A percentile compares a stretch with the other conserved stretches of the same genome.
Conservation (phyloP, 2,888 invertebrate species). For the Gryllus longicercus region DNA sequence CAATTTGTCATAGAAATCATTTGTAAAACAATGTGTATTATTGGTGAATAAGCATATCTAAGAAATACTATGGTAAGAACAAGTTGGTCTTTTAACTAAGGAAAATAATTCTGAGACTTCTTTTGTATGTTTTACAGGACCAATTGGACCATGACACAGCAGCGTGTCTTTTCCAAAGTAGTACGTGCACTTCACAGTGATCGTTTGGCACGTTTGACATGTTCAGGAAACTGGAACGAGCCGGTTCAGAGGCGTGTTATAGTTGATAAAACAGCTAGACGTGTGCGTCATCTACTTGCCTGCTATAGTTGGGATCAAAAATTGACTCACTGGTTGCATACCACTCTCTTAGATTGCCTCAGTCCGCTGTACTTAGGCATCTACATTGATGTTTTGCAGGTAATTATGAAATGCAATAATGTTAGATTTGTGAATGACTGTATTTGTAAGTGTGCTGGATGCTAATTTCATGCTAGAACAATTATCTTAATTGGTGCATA, state of each 20-base stretch:
- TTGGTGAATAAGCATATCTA: too few relatives aligned
- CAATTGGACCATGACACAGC: constrained; percentile 64
- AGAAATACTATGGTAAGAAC: too few relatives aligned
- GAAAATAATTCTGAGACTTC: constrained; percentile 5
- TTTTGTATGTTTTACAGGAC: constrained; percentile 47
- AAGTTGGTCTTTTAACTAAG: neutral
- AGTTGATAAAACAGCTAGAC: constrained; percentile 66
- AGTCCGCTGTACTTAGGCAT: constrained; percentile 63
- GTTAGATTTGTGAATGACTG: too few relatives aligned
- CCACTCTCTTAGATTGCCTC: constrained; percentile 64
- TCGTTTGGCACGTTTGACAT: constrained; percentile 61
- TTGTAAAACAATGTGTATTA: too few relatives aligned
- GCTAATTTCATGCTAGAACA: too few relatives aligned
- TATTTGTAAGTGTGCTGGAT: too few relatives aligned
- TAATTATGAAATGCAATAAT: constrained; percentile 40
- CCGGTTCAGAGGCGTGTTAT: constrained; percentile 64
- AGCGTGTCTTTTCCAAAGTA: constrained; percentile 62
- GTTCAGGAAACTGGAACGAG: constrained; percentile 58
- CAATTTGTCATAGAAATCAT: too few relatives aligned
- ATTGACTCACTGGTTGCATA: constrained; percentile 74
- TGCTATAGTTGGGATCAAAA: constrained; percentile 70
- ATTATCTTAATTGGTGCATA: too few relatives aligned
- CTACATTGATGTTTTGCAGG: constrained; percentile 76
- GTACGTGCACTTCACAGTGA: constrained; percentile 64
- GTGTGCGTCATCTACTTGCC: constrained; percentile 65